Conservation (phyloP, 2,797 vertebrate genomes). For the Amniataba percoides region DNA sequence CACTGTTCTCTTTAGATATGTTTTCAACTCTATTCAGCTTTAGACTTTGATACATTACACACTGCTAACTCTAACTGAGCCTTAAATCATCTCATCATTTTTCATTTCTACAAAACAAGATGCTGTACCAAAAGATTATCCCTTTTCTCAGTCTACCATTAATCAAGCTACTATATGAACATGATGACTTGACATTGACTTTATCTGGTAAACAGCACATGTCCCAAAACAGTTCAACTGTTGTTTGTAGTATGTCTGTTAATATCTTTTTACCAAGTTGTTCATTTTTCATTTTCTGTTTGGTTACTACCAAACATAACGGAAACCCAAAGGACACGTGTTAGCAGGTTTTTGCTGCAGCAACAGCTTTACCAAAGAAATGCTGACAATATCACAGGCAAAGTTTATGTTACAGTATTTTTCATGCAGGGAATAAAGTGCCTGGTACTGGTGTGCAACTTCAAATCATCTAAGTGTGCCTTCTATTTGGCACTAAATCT, state of each 20-base stretch:
- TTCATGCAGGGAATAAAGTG: neutral
- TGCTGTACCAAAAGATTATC: neutral
- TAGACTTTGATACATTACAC: neutral
- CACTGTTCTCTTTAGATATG: neutral
- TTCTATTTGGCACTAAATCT: constrained; percentile 26
- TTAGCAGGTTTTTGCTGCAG: neutral
- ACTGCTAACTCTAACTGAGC: neutral
- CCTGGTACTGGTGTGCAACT: neutral
- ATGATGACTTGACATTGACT: neutral
- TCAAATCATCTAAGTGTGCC: neutral
- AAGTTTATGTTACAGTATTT: neutral
- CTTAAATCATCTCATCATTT: neutral
- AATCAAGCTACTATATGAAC: neutral
- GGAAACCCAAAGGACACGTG: neutral
- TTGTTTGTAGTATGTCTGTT: too few relatives aligned
- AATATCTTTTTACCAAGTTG: too few relatives aligned
- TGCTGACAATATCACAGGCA: neutral
- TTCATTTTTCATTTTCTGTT: neutral
- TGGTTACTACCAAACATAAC: neutral
- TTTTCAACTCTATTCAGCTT: neutral
- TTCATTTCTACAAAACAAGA: neutral
- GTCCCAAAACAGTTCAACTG: too few relatives aligned
- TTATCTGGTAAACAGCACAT: too few relatives aligned
- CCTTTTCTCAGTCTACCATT: neutral
- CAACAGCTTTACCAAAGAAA: neutral